Evolutionary conservation across 2,888 invertebrate species (phyloP), one percentile per base, ranked within the genome.

Genomic region (Plebejus melissa): DNA sequence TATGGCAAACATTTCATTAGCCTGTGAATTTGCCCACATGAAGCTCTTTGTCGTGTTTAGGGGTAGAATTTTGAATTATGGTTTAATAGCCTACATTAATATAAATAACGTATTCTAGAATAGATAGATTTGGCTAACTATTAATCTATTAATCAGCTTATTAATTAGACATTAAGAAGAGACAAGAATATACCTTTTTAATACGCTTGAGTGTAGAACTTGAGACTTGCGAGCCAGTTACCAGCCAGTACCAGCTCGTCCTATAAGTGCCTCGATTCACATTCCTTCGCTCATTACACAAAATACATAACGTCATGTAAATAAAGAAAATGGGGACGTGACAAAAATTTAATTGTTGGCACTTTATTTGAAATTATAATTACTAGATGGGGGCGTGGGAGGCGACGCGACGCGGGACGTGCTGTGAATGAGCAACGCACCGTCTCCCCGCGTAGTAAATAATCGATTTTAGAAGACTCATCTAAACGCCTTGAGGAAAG

Each of bases 301-400:
- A 65, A 65, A 36, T 65, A 65, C 32, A 36, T 65, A 65, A 32
- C 4, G 32, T 11, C 16, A 36, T 16, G 65, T 65, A 65, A 65
- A 65, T 65, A 65, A 65, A 72, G 72, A 50, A 50, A 50, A 72
- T 32, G 32, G 16, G 28, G 11, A 72, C 72, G 72, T 72, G 72
- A 72, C 28, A 50, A 28, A 54, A 72, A 54, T 72, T 72, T 50
- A 54, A 72, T 50, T 50, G 46, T 46, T 71, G 16, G 72, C 50
- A 16, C 46, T 70, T 46, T 46, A 54, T 50, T 72, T 32, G 72
- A 54, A 54, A 72, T 72, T 72, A 72, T 50, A 72, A 72, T 50
- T 22, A 50, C 28, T 22, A 4, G 71, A 41, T 28, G 50, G 32
- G 28, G 50, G 72, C 72, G 72, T 72, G 72, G 54, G 72, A 54